phyloP scores from a whole-genome alignment of 2,888 invertebrate species.

The Eumerus sabulonum region DNA sequence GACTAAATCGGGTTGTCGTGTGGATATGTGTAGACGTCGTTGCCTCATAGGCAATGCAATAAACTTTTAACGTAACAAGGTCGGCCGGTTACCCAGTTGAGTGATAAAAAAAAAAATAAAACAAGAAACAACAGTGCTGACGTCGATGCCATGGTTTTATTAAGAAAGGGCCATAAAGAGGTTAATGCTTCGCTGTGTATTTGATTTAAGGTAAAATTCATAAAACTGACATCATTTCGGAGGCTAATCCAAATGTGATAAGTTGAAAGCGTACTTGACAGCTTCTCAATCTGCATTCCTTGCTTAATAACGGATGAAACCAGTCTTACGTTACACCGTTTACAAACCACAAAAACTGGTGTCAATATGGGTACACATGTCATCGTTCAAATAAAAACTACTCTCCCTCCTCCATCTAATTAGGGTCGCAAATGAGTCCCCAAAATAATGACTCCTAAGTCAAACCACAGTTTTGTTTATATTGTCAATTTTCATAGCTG shows the following conservation, averaged over 20 bases:
- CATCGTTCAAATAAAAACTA: background rate
- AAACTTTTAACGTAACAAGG: conserved; percentile 65
- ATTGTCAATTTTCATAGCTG: conserved; percentile 12
- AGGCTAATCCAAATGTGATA: background rate
- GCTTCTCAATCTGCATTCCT: background rate
- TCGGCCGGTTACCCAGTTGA: conserved; percentile 45
- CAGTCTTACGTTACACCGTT: too few relatives aligned
- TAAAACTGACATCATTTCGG: conserved; percentile 3
- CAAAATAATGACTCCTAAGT: conserved; percentile 8
- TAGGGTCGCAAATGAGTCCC: conserved; percentile 4
- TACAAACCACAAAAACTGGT: too few relatives aligned
- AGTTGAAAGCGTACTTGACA: background rate
- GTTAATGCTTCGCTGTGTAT: background rate
- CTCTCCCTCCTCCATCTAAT: conserved; percentile 1
- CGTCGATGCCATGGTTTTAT: background rate
- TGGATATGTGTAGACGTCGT: conserved; percentile 1
- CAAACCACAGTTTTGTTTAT: conserved; percentile 17
- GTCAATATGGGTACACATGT: too few relatives aligned
- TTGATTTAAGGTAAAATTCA: background rate
- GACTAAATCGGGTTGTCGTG: conserved; percentile 24
- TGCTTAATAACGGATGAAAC: background rate
- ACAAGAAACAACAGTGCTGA: background rate
- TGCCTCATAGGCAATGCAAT: conserved; percentile 52
- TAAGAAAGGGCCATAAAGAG: background rate
- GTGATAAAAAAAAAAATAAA: conserved; percentile 32